A percentile compares a stretch with the other conserved stretches of the same genome.
Evolutionary conservation across 2,888 invertebrate genomes (phyloP).

Genomic region (Notodonta dromedarius): DNA sequence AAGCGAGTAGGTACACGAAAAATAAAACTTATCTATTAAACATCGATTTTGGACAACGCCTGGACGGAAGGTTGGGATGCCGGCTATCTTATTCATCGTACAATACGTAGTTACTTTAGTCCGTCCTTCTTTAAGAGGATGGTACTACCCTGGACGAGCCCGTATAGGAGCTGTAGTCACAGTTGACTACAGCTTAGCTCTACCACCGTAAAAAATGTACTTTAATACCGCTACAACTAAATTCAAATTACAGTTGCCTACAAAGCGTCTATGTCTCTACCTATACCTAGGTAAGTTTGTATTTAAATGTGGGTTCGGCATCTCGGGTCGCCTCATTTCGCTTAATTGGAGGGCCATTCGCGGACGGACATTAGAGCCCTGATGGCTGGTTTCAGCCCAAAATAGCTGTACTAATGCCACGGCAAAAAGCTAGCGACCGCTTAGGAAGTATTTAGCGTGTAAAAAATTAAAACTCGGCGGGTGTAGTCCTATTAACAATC

Average conservation of each 20-base stretch:
- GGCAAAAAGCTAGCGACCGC: slow-evolving; percentile 63
- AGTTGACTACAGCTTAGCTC: too few species aligned
- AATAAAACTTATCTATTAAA: too few species aligned
- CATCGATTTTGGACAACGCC: too few species aligned
- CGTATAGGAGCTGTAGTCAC: too few species aligned
- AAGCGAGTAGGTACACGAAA: too few species aligned
- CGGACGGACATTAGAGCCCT: slow-evolving; percentile 68
- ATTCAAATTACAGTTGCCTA: slow-evolving; percentile 7
- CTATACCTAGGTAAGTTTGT: slow-evolving; percentile 22
- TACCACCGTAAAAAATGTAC: too few species aligned
- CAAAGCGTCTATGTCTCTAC: slow-evolving; percentile 5
- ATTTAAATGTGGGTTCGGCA: slow-evolving; percentile 63
- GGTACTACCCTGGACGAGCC: too few species aligned
- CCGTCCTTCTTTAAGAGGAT: too few species aligned
- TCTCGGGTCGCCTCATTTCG: slow-evolving; percentile 74
- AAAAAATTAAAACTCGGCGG: slow-evolving; percentile 43
- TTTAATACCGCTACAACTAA: not conserved
- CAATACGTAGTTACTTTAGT: too few species aligned
- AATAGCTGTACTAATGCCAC: slow-evolving; percentile 63
- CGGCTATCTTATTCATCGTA: too few species aligned
- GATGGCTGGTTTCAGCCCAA: slow-evolving; percentile 67
- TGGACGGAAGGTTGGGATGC: too few species aligned
- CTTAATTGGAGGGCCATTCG: slow-evolving; percentile 82
- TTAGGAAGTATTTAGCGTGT: slow-evolving; percentile 42
- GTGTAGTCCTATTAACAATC: not conserved